Conservation (phyloP, 2,888 invertebrate species). For the Iphiclides podalirius region DNA sequence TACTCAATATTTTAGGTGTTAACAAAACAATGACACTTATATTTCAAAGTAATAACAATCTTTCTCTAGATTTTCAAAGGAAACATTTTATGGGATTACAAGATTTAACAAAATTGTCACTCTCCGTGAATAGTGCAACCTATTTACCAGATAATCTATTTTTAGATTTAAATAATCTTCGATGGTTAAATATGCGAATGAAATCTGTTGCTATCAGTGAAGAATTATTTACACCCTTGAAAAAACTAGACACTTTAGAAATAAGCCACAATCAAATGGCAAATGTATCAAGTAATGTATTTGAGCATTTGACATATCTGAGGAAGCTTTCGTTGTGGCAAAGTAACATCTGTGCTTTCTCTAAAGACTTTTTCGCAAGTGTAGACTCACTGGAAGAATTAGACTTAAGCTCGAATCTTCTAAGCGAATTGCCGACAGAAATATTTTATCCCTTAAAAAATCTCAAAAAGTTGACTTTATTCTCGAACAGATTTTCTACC, state of each 20-base stretch:
- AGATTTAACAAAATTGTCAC: slow-evolving; percentile 73
- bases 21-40: slow-evolving; percentile 74
- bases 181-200: slow-evolving; percentile 82
- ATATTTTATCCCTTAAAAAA: slow-evolving; percentile 82
- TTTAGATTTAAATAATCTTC: slow-evolving; percentile 79
- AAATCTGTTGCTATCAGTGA: slow-evolving; percentile 80
- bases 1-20: slow-evolving; percentile 68
- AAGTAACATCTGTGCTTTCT: slow-evolving; percentile 83
- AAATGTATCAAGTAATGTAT: slow-evolving; percentile 80
- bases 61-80: slow-evolving; percentile 77
- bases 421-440: slow-evolving; percentile 80
- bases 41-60: slow-evolving; percentile 75
- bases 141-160: slow-evolving; percentile 83
- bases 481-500: slow-evolving; percentile 83
- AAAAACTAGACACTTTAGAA: slow-evolving; percentile 81
- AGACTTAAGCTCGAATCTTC: slow-evolving; percentile 84
- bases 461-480: slow-evolving; percentile 82
- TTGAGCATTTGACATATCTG: slow-evolving; percentile 81
- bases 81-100: slow-evolving; percentile 80
- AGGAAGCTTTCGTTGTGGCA: slow-evolving; percentile 84
- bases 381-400: slow-evolving; percentile 82
- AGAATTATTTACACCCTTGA: slow-evolving; percentile 77
- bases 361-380: slow-evolving; percentile 82
- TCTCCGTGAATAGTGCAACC: slow-evolving; percentile 82
- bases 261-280: slow-evolving; percentile 84